Percentiles rank a stretch among this genome's conserved stretches.
Evolutionary conservation across 2,797 vertebrate species (phyloP).

Genomic region (Denticeps clupeoides): DNA sequence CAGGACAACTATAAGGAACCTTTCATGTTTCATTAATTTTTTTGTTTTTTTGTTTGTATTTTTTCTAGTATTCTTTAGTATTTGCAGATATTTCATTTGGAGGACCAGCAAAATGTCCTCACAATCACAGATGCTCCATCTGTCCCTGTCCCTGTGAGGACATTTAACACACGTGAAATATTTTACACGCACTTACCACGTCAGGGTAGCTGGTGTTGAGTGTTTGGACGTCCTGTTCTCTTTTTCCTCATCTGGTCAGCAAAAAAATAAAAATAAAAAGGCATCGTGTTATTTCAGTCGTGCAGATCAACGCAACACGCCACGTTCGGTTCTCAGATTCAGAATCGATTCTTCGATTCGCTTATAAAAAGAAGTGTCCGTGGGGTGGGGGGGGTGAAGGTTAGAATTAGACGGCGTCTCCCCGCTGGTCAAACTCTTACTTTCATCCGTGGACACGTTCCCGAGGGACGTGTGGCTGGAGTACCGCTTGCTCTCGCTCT

Average conservation of each 20-base stretch:
- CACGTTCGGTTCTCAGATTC: too few relatives aligned
- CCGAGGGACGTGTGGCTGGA: slow-evolving; percentile 93
- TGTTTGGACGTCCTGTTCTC: slow-evolving; percentile 98
- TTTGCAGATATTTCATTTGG: too few relatives aligned
- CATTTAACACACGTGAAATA: neutral
- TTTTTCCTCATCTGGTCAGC: slow-evolving; percentile 86
- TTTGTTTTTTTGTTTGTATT: too few relatives aligned
- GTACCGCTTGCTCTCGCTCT: slow-evolving; percentile 95
- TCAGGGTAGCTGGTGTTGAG: slow-evolving; percentile 93
- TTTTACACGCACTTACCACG: slow-evolving; percentile 71
- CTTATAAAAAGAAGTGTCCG: too few relatives aligned
- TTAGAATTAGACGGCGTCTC: neutral
- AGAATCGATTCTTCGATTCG: too few relatives aligned
- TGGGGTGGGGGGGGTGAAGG: neutral
- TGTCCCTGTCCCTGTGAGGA: too few relatives aligned
- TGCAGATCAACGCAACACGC: too few relatives aligned
- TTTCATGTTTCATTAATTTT: too few relatives aligned
- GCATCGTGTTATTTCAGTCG: too few relatives aligned
- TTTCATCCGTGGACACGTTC: slow-evolving; percentile 95
- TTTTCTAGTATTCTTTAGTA: too few relatives aligned
- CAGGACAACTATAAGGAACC: neutral
- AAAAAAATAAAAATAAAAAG: slow-evolving; percentile 23
- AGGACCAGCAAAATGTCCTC: too few relatives aligned
- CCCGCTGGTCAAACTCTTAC: slow-evolving; percentile 76
- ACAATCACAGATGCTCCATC: too few relatives aligned